These are phyloP conservation scores for Drosophila sulfurigaster DNA, from an alignment of 1,140 invertebrate species.

Conservation along the genomic window DNA sequence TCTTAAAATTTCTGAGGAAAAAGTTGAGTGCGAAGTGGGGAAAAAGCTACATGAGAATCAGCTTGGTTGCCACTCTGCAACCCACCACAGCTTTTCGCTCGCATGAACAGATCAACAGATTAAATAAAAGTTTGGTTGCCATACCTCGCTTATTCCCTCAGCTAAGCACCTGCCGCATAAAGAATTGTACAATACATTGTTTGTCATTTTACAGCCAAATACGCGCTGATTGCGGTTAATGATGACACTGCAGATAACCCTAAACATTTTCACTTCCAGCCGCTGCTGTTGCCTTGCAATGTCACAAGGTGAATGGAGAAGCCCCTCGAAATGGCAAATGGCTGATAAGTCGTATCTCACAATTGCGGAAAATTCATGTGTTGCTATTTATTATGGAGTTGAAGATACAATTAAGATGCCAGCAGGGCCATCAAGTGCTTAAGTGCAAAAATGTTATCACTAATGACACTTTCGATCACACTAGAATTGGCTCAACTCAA, in stretches of 20 bases:
- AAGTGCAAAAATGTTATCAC: constrained; percentile 12
- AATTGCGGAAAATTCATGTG: constrained; percentile 7
- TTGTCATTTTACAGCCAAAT: constrained; percentile 70
- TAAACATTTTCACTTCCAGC: constrained; percentile 25
- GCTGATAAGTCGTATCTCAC: constrained; percentile 9
- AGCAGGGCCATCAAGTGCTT: not conserved
- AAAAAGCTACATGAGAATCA: constrained; percentile 26
- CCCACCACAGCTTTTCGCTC: constrained; percentile 29
- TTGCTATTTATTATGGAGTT: constrained; percentile 21
- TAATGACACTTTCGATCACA: constrained; percentile 13
- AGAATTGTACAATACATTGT: constrained; percentile 62
- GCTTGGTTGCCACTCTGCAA: constrained; percentile 3
- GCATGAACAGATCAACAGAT: constrained; percentile 78
- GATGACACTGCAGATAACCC: constrained; percentile 72
- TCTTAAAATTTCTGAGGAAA: constrained; percentile 66
- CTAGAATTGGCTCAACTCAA: not conserved
- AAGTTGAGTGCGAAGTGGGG: constrained; percentile 51
- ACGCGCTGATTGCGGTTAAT: constrained; percentile 76
- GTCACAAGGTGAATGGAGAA: not conserved
- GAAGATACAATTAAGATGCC: constrained; percentile 23
- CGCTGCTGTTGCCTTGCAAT: not conserved
- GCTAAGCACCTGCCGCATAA: constrained; percentile 44
- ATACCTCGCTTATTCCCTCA: constrained; percentile 28
- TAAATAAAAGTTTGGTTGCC: constrained; percentile 68
- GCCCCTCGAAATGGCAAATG: not conserved